Conservation (phyloP, 2,888 invertebrate species). For the Graphium colonna region DNA sequence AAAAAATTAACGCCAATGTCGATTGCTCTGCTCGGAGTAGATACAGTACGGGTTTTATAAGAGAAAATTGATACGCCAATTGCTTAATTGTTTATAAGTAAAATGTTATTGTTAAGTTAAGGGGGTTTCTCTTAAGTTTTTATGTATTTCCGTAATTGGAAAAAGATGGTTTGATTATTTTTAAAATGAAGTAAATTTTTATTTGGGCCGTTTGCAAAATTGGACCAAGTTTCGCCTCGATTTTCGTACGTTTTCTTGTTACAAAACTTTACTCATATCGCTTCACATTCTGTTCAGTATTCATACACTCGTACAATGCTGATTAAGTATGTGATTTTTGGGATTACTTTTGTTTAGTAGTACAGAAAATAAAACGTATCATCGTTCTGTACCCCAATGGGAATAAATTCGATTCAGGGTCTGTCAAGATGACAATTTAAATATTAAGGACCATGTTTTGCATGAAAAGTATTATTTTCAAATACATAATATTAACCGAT, state of each 20-base stretch:
- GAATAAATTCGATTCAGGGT: neutral
- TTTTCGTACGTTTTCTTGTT: constrained; percentile 15
- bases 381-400: neutral
- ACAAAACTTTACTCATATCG: constrained; percentile 22
- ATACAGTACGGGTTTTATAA: too few relatives aligned
- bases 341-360: constrained; percentile 15
- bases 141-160: too few relatives aligned
- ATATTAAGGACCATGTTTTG: too few relatives aligned
- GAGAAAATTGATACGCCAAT: too few relatives aligned
- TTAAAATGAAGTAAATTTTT: constrained; percentile 4
- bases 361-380: constrained; percentile 2
- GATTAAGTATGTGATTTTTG: constrained; percentile 21
- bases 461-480: too few relatives aligned
- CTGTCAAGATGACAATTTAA: neutral
- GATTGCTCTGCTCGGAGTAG: too few relatives aligned
- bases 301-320: constrained; percentile 18
- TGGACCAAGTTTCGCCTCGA: constrained; percentile 11
- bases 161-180: too few relatives aligned
- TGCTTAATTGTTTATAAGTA: too few relatives aligned
- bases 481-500: too few relatives aligned
- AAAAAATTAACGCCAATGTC: too few relatives aligned
- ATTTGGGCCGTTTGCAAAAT: constrained; percentile 9
- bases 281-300: constrained; percentile 20
- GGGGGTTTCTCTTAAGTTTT: too few relatives aligned
- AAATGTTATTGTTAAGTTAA: too few relatives aligned